A percentile compares a stretch with the other conserved stretches of the same genome.
phyloP scores from a whole-genome alignment of 2,888 invertebrate genomes.

The Alitta virens region DNA sequence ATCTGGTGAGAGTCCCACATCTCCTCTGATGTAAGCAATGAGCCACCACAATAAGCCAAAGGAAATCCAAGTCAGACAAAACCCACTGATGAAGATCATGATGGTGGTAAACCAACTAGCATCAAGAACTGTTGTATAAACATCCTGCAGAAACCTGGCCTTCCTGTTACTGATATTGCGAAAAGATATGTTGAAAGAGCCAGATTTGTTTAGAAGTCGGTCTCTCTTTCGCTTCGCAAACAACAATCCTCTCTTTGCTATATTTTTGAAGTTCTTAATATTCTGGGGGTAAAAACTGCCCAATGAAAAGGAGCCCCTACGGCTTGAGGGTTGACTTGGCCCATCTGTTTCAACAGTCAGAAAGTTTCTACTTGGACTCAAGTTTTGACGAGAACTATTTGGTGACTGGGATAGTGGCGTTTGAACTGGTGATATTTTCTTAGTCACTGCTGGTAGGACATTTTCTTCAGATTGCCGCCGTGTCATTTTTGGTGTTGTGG shows the following conservation, averaged over 20 bases:
- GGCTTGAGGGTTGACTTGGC: no score
- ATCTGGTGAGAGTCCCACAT: background rate
- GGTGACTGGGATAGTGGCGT: no score
- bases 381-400: no score
- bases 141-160: conserved; percentile 8
- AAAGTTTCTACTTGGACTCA: no score
- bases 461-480: no score
- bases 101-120: conserved; percentile 12
- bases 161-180: conserved; percentile 4
- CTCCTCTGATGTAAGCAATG: conserved; percentile 4
- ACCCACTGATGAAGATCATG: conserved; percentile 9
- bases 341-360: no score
- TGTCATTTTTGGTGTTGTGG: background rate
- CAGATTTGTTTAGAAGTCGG: conserved; percentile 10
- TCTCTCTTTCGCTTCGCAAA: conserved; percentile 23
- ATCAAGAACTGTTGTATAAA: conserved; percentile 13
- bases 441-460: no score
- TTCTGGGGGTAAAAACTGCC: no score
- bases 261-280: background rate
- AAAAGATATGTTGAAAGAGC: conserved; percentile 13
- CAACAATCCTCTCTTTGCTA: conserved; percentile 19
- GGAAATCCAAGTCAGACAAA: conserved; percentile 8
- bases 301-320: no score
- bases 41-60: conserved; percentile 14
- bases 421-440: no score